Base-by-base conservation (phyloP, 2,888 invertebrate genomes). In the Branchellion lobata region DNA sequence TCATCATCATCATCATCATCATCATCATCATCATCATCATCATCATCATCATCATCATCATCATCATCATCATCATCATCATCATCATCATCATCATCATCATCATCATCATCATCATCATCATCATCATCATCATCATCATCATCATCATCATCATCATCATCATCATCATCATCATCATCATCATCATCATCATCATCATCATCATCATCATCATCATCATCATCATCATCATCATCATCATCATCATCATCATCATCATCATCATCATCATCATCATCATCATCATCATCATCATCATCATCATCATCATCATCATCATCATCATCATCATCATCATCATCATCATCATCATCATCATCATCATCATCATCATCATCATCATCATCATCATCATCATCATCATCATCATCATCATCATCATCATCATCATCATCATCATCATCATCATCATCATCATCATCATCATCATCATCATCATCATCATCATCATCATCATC, bases 1-100 rank as follows among this genome's bases (percentile, higher is more conserved):
- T 21, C 65, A 65, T 65, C 65, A 65, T 65, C 29, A 65, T 21
- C 65, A 65, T 65, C 65, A 65, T 11, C 65, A 65, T 65, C 65
- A 65, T 36, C 73, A 36, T 40, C 73, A 73, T 73, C 73, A 36
- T 73, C 14, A 73, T 40, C 40, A 73, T 21, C 27, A 11, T 29
- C 34, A 24, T 2, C 31, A 34, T 40, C 40, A 40, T 40, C 40
- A 40, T 14, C 40, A 40, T 14, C 40, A 24, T 21, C 29, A 68
- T 68, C 68, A 68, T 2, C 68, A 68, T 24, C 27, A 68, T 68
- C 68, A 68, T 68, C 1, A 68, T 68, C 68, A 68, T 68, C 68
- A 68, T 1, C 68, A 68, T 2, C 68, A 68, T 68, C 69, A 3
- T 11, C 1, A 2, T 69, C 21, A 69, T 29, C 1, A 29, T 29